Conservation (phyloP, 2,113 vertebrate genomes). For the Gambusia holbrooki region DNA sequence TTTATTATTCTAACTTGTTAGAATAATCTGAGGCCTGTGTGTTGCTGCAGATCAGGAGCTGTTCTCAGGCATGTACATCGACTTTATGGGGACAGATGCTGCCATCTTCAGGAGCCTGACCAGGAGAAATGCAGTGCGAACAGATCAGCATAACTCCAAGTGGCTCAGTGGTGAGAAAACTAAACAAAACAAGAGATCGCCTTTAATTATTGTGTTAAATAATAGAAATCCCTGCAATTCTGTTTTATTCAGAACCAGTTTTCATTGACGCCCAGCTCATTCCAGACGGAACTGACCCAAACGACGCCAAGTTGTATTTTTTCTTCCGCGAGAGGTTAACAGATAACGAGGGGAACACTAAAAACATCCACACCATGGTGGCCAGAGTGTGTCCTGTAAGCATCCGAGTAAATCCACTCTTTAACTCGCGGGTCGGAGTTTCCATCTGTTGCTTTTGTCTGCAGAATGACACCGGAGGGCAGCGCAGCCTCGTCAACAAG, state of each 20-base stretch:
- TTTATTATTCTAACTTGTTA: not conserved
- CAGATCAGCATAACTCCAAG: slow-evolving; percentile 98
- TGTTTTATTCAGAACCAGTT: slow-evolving; percentile 84
- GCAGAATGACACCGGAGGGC: slow-evolving; percentile 95
- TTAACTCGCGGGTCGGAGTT: not conserved
- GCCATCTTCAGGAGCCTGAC: slow-evolving; percentile 98
- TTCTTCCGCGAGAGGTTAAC: slow-evolving; percentile 94
- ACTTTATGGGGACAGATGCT: slow-evolving; percentile 98
- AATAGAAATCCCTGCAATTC: not conserved
- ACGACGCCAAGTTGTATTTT: slow-evolving; percentile 95
- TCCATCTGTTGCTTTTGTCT: not conserved
- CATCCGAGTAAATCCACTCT: not conserved
- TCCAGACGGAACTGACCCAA: slow-evolving; percentile 94
- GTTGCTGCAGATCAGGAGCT: slow-evolving; percentile 89
- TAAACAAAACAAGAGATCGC: no score
- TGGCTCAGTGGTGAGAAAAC: slow-evolving; percentile 92
- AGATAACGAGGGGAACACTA: slow-evolving; percentile 92
- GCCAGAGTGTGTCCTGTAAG: slow-evolving; percentile 97
- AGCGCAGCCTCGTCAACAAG: slow-evolving; percentile 97
- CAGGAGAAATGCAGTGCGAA: slow-evolving; percentile 91
- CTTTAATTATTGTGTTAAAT: not conserved
- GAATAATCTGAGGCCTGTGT: not conserved
- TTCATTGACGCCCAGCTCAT: slow-evolving; percentile 96
- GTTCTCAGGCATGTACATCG: slow-evolving; percentile 98
- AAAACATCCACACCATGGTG: slow-evolving; percentile 95